Evolutionary conservation across 2,888 invertebrate species (phyloP).

Genomic region (Schizotus pectinicornis): DNA sequence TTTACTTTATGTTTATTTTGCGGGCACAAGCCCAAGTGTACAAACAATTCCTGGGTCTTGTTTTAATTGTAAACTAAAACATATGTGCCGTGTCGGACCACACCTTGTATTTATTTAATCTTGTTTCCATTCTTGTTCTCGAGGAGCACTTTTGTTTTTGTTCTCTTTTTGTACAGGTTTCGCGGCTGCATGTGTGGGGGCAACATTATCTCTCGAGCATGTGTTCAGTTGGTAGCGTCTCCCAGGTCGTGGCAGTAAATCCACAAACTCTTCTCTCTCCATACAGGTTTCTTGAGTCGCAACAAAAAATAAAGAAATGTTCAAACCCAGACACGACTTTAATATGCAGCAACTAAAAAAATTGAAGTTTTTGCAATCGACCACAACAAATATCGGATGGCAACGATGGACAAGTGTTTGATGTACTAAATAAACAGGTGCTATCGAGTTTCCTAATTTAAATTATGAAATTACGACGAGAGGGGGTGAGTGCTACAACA

Average conservation of each 20-base stretch:
- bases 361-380: no score
- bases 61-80: slow-evolving; percentile 44
- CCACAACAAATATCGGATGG: no score
- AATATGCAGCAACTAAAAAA: neutral
- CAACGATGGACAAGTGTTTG: no score
- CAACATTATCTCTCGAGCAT: slow-evolving; percentile 46
- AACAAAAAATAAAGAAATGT: no score
- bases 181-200: slow-evolving; percentile 43
- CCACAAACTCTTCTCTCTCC: neutral
- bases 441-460: neutral
- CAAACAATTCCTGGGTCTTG: slow-evolving; percentile 32
- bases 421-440: no score
- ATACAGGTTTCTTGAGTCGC: neutral
- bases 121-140: slow-evolving; percentile 49
- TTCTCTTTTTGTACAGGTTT: slow-evolving; percentile 39
- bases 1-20: slow-evolving; percentile 25
- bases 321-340: neutral
- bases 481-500: slow-evolving; percentile 12
- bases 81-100: slow-evolving; percentile 40
- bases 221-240: slow-evolving; percentile 41
- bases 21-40: slow-evolving; percentile 31
- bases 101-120: slow-evolving; percentile 51
- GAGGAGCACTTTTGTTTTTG: slow-evolving; percentile 33
- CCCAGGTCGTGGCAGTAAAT: slow-evolving; percentile 35
- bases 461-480: slow-evolving; percentile 9